Evolutionary conservation across 1,140 invertebrate genomes (phyloP).

Genomic region (Holcopasites calliopsidis): DNA sequence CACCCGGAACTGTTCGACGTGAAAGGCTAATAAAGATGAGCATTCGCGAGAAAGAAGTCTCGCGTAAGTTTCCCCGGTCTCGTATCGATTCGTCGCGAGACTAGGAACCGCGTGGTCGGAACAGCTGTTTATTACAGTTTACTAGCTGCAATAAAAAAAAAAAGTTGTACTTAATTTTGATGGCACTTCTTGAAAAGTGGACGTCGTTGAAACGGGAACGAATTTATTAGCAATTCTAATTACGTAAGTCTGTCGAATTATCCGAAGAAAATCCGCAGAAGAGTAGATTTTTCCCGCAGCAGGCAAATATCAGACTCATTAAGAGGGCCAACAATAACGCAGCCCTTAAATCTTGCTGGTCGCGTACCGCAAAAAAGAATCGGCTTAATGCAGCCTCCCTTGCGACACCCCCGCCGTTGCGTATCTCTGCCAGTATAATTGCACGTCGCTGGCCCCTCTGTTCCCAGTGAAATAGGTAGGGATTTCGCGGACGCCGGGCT

Average conservation of each 20-base stretch:
- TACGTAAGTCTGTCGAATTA: neutral
- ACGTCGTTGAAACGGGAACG: too few relatives aligned
- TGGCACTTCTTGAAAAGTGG: too few relatives aligned
- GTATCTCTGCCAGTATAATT: slow-evolving; percentile 18
- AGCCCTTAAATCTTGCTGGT: neutral
- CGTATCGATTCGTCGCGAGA: neutral
- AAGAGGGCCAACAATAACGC: neutral
- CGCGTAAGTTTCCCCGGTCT: too few relatives aligned
- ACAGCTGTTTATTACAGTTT: neutral
- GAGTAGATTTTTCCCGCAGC: neutral
- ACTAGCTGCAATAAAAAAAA: too few relatives aligned
- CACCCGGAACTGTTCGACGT: slow-evolving; percentile 9
- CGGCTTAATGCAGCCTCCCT: neutral
- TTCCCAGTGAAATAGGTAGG: slow-evolving; percentile 7
- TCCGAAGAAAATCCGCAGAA: slow-evolving; percentile 4
- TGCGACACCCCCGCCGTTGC: neutral
- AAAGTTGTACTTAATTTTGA: too few relatives aligned
- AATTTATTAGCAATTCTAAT: too few relatives aligned
- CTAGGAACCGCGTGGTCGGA: neutral
- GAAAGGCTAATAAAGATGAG: slow-evolving; percentile 27
- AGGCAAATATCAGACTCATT: neutral
- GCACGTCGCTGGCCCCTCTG: neutral
- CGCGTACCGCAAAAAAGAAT: slow-evolving; percentile 3
- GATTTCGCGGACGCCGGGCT: slow-evolving; percentile 21
- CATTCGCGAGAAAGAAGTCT: neutral